Evolutionary conservation across 2,888 invertebrate genomes (phyloP), one percentile per base, ranked within the genome.

Genomic region (Tenthredo mesomela): DNA sequence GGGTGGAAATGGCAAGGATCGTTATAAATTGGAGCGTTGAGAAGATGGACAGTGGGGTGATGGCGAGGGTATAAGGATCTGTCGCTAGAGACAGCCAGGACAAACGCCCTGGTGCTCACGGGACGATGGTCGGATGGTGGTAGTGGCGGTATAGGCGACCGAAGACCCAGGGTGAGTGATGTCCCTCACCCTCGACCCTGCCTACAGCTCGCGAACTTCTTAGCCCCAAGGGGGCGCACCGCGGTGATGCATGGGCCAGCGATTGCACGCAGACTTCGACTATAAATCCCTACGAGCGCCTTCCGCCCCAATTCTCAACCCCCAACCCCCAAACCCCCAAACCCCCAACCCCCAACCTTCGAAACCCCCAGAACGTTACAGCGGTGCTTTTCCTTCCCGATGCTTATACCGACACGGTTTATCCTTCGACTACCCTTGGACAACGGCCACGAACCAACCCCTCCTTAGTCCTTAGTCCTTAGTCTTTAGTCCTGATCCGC

Each of bases 261-360:
- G 89, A 89, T 89, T 89, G 89, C 90, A 89, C 87, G 88, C 88
- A 89, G 90, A 90, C 89, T 90, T 89, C 86, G 87, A 87, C 90
- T 88, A 89, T 90, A 89, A 90, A 89, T 90, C 88, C 88, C 87
- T 84, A 86, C 87, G 86, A 85, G 86, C 87, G 85, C 84, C 84
- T 84, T 84, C 86, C 86, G 86, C 85, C 83, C 84, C 75, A 71
- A 73, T 73, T 73, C 85, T 40, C 82, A 84, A 84, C 85, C 87
- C 85, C 75, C 86, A n/a, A 25, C 43, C 9, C 71, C 47, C 6
- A 33, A 33, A 1, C 29, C 29, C 29, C 12, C n/a, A n/a, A 21
- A 9, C 37, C 43, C 67, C 40, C 71, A n/a, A 18, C 21, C 40
- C 82, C 67, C n/a, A 5, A 18, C 70, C 47, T 70, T 37, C 15